Evolutionary conservation across 2,113 vertebrate species (phyloP).

Genomic region (Oncorhynchus nerka): DNA sequence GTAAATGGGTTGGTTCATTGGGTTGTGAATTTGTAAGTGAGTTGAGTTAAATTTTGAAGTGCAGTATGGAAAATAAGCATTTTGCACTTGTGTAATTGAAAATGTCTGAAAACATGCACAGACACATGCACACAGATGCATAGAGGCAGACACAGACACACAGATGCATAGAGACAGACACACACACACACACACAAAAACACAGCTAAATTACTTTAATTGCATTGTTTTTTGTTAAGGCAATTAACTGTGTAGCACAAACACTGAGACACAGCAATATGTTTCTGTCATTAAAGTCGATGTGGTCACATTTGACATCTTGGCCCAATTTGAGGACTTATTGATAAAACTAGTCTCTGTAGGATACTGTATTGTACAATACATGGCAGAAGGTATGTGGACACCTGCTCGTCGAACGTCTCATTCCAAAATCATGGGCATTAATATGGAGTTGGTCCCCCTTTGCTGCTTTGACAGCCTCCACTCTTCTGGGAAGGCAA

Average conservation of each 20-base stretch:
- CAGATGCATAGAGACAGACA: constrained; percentile 2
- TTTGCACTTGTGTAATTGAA: not conserved
- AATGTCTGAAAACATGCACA: constrained; percentile 6
- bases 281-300: not conserved
- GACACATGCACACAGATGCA: too few relatives aligned
- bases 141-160: not conserved
- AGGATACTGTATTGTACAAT: too few relatives aligned
- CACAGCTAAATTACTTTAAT: constrained; percentile 48
- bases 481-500: constrained; percentile 27
- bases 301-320: not conserved
- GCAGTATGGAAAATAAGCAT: not conserved
- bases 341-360: not conserved
- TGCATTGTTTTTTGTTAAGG: constrained; percentile 32
- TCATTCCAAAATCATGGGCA: too few relatives aligned
- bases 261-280: not conserved
- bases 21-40: too few relatives aligned
- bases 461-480: too few relatives aligned
- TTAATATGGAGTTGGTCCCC: too few relatives aligned
- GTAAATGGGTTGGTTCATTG: too few relatives aligned
- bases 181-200: constrained; percentile 17
- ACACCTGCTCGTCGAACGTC: too few relatives aligned
- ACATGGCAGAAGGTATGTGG: too few relatives aligned
- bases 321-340: not conserved
- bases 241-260: constrained; percentile 26
- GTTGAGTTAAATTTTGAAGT: not conserved